These are phyloP conservation scores for Apis florea DNA, from an alignment of 1,140 invertebrate genomes.

Conservation along the genomic window DNA sequence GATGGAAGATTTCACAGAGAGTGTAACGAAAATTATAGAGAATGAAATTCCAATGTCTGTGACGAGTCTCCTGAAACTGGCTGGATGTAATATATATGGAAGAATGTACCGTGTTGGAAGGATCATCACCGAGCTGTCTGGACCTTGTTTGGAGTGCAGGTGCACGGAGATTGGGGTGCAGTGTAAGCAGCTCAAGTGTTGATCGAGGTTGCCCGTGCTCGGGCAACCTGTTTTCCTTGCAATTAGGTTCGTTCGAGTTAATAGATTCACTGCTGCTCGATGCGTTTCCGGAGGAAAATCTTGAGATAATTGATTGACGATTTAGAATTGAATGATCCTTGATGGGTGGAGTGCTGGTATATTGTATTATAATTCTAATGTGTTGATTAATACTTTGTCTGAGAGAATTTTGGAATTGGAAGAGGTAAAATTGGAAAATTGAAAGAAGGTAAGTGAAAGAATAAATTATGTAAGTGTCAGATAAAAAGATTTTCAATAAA, in stretches of 20 bases:
- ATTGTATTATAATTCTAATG: too few relatives aligned
- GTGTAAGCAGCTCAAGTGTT: conserved; percentile 87
- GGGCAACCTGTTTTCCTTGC: conserved; percentile 3
- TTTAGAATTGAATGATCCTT: neutral
- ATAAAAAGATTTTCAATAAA: neutral
- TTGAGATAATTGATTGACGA: neutral
- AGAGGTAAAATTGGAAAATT: neutral
- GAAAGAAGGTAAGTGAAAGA: neutral
- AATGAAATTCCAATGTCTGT: conserved; percentile 65
- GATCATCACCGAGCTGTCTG: conserved; percentile 91
- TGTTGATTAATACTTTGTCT: neutral
- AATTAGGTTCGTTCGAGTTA: conserved; percentile 15
- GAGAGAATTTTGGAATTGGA: neutral
- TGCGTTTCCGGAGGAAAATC: too few relatives aligned
- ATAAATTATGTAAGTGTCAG: neutral
- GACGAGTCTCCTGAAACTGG: conserved; percentile 86
- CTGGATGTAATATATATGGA: conserved; percentile 95
- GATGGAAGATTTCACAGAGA: conserved; percentile 46
- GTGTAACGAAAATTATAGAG: conserved; percentile 59
- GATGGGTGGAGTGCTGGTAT: neutral
- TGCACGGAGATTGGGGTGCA: conserved; percentile 94
- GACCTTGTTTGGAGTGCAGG: conserved; percentile 90
- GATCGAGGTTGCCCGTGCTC: conserved; percentile 59
- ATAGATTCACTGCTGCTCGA: conserved; percentile 24
- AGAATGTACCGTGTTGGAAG: conserved; percentile 92